Percentiles rank a stretch among this genome's conserved stretches.
These are phyloP conservation scores for Habrosyne pyritoides DNA, from an alignment of 2,888 invertebrate species.

Conservation along the genomic window DNA sequence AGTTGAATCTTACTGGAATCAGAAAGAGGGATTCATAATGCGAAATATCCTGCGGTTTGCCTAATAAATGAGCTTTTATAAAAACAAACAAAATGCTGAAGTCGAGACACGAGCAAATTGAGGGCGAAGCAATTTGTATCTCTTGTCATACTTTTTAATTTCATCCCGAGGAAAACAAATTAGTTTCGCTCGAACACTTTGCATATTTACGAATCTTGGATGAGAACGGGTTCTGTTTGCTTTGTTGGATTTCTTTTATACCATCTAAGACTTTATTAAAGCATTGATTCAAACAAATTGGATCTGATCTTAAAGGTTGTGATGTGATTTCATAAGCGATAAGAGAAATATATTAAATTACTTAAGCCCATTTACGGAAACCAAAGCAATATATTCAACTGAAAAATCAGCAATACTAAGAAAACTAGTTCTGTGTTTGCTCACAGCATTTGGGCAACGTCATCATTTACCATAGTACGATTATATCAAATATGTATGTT, in stretches of 20 bases:
- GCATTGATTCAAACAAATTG: background rate
- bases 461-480: too few species aligned
- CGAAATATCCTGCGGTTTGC: constrained; percentile 60
- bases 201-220: constrained; percentile 65
- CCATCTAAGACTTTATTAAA: constrained; percentile 22
- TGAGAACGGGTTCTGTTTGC: constrained; percentile 43
- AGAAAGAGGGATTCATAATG: constrained; percentile 43
- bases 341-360: background rate
- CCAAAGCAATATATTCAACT: background rate
- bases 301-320: background rate
- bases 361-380: background rate
- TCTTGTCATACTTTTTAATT: constrained; percentile 79
- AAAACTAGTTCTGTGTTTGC: too few species aligned
- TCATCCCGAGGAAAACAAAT: constrained; percentile 68
- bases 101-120: constrained; percentile 67
- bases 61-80: constrained; percentile 71
- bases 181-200: constrained; percentile 67
- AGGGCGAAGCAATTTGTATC: constrained; percentile 74
- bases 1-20: constrained; percentile 32
- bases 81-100: constrained; percentile 70
- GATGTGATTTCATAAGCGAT: background rate
- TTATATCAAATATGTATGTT: too few species aligned
- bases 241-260: constrained; percentile 44
- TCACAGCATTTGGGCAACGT: too few species aligned
- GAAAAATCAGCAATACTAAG: too few species aligned